Conservation (phyloP, 2,888 invertebrate genomes). For the Gastrophysa polygoni region DNA sequence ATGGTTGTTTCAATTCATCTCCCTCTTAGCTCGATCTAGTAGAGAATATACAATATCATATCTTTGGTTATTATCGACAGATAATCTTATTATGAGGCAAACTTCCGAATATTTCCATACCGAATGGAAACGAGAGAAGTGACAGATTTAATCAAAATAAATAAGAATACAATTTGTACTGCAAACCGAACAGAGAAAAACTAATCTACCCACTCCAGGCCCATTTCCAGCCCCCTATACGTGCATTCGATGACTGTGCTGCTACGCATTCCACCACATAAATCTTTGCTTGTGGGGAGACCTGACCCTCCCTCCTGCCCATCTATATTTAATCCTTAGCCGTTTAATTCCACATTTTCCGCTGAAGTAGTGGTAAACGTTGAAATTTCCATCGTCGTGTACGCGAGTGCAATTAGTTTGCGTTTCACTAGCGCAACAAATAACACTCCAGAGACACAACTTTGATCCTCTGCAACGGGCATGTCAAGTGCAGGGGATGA, state of each 20-base stretch:
- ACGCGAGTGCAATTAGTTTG: conserved; percentile 9
- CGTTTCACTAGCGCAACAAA: neutral
- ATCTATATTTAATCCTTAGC: neutral
- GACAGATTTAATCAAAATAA: too few relatives aligned
- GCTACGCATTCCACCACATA: neutral
- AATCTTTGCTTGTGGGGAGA: neutral
- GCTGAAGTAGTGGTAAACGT: conserved; percentile 2
- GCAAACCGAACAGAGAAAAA: neutral
- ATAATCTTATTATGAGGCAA: too few relatives aligned
- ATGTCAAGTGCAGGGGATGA: neutral
- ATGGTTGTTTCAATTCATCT: too few relatives aligned
- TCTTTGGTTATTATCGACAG: too few relatives aligned
- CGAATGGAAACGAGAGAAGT: too few relatives aligned
- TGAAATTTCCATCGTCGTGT: neutral
- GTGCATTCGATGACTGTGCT: neutral
- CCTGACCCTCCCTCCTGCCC: neutral
- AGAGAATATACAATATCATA: too few relatives aligned
- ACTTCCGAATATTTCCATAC: too few relatives aligned
- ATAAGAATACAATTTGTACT: neutral
- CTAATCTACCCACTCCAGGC: neutral
- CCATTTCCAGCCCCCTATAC: neutral
- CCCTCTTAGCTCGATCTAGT: too few relatives aligned
- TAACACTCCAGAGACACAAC: conserved; percentile 7
- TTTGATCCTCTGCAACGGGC: neutral
- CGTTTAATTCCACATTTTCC: neutral